These are phyloP conservation scores for Bothrops jararaca DNA, from an alignment of 2,113 vertebrate species.

Conservation along the genomic window DNA sequence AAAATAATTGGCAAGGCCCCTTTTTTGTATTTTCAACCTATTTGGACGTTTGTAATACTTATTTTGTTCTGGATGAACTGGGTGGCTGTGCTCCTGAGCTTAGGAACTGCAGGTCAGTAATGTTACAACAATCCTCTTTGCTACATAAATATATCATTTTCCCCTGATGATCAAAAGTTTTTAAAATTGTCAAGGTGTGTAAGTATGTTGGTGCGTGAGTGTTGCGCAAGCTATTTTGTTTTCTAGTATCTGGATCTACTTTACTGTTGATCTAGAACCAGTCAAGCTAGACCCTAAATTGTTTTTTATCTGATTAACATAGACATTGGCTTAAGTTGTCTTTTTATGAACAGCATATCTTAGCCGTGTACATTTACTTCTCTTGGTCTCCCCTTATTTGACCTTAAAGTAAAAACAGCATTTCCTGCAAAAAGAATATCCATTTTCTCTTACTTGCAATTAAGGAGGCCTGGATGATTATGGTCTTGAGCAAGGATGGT, in stretches of 20 bases:
- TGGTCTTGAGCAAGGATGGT: background rate
- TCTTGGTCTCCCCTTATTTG: background rate
- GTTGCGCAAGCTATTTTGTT: background rate
- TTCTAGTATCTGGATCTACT: background rate
- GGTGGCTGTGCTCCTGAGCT: slow-evolving; percentile 75
- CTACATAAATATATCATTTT: background rate
- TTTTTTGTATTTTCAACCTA: slow-evolving; percentile 71
- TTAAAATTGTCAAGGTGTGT: background rate
- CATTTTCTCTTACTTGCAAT: background rate
- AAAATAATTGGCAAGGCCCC: slow-evolving; percentile 66
- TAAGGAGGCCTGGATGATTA: background rate
- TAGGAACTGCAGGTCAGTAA: slow-evolving; percentile 77
- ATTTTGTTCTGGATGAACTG: slow-evolving; percentile 75
- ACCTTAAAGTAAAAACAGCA: background rate
- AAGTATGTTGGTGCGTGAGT: background rate
- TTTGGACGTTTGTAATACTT: slow-evolving; percentile 74
- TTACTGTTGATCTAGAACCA: slow-evolving; percentile 7
- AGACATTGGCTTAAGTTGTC: background rate
- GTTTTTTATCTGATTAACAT: background rate
- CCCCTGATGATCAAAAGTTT: background rate
- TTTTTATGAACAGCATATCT: background rate
- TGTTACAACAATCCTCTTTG: background rate
- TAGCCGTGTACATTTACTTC: background rate
- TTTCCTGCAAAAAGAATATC: background rate
- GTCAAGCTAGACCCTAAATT: background rate